Evolutionary conservation across 2,113 vertebrate genomes (phyloP), one percentile per base, ranked within the genome.

Genomic region (Etheostoma cragini): DNA sequence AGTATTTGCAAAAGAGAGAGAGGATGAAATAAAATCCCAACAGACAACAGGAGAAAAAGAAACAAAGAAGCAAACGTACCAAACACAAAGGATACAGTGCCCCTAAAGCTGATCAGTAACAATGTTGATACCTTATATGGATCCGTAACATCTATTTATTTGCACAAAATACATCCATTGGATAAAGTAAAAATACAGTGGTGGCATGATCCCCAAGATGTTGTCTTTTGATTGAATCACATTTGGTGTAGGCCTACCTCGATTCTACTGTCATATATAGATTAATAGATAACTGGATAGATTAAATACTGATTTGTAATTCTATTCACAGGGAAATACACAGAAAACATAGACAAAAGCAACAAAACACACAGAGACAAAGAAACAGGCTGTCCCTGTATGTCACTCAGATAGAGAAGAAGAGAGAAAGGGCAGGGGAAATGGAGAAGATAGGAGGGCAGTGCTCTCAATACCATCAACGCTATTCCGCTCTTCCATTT

Each of bases 1-100:
- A 77, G 75, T 15, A 56, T 77, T 88, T 70, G 61, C 65, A 72
- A 64, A 71, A 60, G 45, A 38, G 56, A 87, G 47, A 85, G 53
- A 30, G 54, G 57, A 72, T 71, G 64, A 80, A 74, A 72, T n/a
- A 21, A 24, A 35, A 68, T 78, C 35, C 42, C 6, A 11, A 19
- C 50, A 60, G 50, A 67, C 42, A 72, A 61, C 58, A 53, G 6
- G 49, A 65, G 33, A 72, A n/a, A 47, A 50, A 74, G 3, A 33
- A 42, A 76, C 19, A 13, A 24, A 67, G 16, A 61, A 11, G 52
- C 57, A 66, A 68, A 50, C 5, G 45, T 14, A 30, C 38, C 24
- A 52, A 8, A 24, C 12, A 56, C n/a, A 38, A 45, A 67, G 70
- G 2, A 76, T 46, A 33, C 24, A 50, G 16, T 19, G 22, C 7